Percentiles rank a stretch among this genome's conserved stretches.
phyloP scores from a whole-genome alignment of 2,797 vertebrate genomes.

The Sebastes iracundus region DNA sequence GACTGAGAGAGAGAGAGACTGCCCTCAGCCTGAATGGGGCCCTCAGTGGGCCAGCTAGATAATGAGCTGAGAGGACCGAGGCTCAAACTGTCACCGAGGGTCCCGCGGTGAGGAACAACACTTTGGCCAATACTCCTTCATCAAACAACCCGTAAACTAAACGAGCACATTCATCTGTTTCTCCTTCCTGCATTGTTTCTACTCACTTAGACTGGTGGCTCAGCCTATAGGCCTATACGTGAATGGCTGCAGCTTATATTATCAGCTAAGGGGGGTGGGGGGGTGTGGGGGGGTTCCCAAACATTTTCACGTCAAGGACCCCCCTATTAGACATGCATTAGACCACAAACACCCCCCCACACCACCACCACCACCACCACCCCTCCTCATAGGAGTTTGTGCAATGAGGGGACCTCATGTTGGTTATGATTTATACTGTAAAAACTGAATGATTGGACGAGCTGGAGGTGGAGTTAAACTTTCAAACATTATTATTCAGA shows the following conservation, averaged over 20 bases:
- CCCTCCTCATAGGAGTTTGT: slow-evolving; percentile 7
- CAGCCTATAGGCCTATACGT: slow-evolving; percentile 61
- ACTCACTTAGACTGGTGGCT: slow-evolving; percentile 77
- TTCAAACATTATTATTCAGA: neutral
- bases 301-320: slow-evolving; percentile 70
- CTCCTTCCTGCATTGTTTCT: slow-evolving; percentile 78
- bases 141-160: slow-evolving; percentile 83
- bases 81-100: slow-evolving; percentile 83
- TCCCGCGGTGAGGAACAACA: slow-evolving; percentile 83
- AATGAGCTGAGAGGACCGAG: slow-evolving; percentile 82
- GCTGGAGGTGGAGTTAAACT: neutral
- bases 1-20: slow-evolving; percentile 31
- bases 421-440: slow-evolving; percentile 29
- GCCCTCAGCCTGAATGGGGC: slow-evolving; percentile 77
- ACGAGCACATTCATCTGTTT: slow-evolving; percentile 83
- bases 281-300: slow-evolving; percentile 36
- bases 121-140: slow-evolving; percentile 80
- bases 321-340: slow-evolving; percentile 70
- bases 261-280: slow-evolving; percentile 25
- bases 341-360: slow-evolving; percentile 53
- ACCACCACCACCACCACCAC: neutral
- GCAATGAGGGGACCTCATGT: neutral
- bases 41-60: slow-evolving; percentile 82
- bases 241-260: slow-evolving; percentile 64
- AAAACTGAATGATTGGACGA: neutral